Conservation (phyloP, 2,888 invertebrate species). For the Agrochola lychnidis region DNA sequence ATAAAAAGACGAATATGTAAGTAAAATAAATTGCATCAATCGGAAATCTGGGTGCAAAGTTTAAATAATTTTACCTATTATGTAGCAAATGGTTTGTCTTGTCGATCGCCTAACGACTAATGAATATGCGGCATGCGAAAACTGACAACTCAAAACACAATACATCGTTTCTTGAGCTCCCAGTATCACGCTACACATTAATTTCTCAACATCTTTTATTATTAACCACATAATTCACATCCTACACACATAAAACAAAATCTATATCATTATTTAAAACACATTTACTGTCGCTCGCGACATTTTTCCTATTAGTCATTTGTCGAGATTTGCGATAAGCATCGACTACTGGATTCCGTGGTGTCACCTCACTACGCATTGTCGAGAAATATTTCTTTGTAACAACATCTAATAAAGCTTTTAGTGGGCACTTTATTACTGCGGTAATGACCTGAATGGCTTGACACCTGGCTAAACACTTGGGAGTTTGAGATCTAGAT, state of each 20-base stretch:
- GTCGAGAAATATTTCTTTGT: slow-evolving; percentile 67
- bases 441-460: slow-evolving; percentile 61
- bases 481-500: slow-evolving; percentile 35
- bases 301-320: slow-evolving; percentile 74
- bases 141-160: slow-evolving; percentile 27
- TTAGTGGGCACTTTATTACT: slow-evolving; percentile 67
- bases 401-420: slow-evolving; percentile 74
- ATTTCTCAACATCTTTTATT: slow-evolving; percentile 44
- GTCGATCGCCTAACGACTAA: slow-evolving; percentile 2
- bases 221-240: slow-evolving; percentile 60
- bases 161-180: slow-evolving; percentile 31
- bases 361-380: slow-evolving; percentile 70
- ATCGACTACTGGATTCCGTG: slow-evolving; percentile 76
- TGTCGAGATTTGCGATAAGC: slow-evolving; percentile 71
- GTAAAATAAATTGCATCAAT: not conserved
- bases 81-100: not conserved
- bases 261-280: slow-evolving; percentile 63
- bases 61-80: not conserved
- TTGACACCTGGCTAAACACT: slow-evolving; percentile 63
- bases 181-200: slow-evolving; percentile 42
- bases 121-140: not conserved
- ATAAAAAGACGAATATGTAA: not conserved
- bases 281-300: slow-evolving; percentile 63
- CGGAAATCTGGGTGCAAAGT: not conserved
- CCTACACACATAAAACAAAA: slow-evolving; percentile 65